Evolutionary conservation across 2,888 invertebrate species (phyloP).

Genomic region (Cyrtodaria siliqua): DNA sequence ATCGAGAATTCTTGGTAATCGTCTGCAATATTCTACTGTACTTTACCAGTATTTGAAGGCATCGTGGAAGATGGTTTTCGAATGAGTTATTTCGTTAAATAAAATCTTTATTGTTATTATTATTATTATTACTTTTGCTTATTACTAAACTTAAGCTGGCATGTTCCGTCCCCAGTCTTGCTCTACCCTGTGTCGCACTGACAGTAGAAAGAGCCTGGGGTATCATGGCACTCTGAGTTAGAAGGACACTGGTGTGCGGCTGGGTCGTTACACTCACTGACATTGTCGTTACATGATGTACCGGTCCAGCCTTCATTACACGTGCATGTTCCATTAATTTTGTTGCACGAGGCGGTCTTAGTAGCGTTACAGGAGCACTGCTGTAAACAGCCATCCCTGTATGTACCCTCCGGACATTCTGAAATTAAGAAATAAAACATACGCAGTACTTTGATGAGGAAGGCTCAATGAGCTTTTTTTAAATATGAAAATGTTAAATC

Average conservation of each 20-base stretch:
- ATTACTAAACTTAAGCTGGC: conserved; percentile 11
- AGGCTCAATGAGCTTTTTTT: too few species aligned
- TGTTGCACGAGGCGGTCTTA: conserved; percentile 33
- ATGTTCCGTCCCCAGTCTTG: conserved; percentile 1
- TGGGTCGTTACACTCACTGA: conserved; percentile 34
- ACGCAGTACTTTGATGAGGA: too few species aligned
- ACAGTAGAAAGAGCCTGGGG: conserved; percentile 16
- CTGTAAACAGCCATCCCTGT: conserved; percentile 42
- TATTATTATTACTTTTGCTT: too few species aligned
- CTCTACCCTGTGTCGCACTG: conserved; percentile 10
- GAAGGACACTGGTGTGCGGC: conserved; percentile 21
- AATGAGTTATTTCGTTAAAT: too few species aligned
- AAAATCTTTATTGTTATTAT: too few species aligned
- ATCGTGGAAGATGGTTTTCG: too few species aligned
- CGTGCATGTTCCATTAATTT: conserved; percentile 28
- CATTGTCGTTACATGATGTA: conserved; percentile 13
- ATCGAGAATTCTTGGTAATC: too few species aligned
- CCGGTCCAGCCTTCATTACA: conserved; percentile 46
- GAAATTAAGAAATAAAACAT: too few species aligned
- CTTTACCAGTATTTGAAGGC: too few species aligned
- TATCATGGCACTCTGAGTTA: conserved; percentile 36
- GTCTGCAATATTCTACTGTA: too few species aligned
- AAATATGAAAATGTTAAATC: too few species aligned
- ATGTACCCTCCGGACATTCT: conserved; percentile 54
- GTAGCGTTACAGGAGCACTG: conserved; percentile 26